Conservation (phyloP, 2,113 vertebrate species). For the Budorcas taxicolor region DNA sequence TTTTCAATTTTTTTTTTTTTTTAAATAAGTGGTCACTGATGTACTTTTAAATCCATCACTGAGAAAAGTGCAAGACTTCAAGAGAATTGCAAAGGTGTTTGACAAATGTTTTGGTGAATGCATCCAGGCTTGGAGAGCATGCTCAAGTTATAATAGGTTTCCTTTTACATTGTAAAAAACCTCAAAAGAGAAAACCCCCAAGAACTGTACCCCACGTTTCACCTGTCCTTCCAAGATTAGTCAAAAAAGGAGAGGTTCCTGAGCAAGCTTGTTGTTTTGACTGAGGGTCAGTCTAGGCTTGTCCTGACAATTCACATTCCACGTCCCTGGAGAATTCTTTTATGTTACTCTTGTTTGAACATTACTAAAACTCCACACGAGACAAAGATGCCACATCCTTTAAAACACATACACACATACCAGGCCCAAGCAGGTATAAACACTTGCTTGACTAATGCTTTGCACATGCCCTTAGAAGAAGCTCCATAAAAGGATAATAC, state of each 20-base stretch:
- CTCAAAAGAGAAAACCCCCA: not conserved
- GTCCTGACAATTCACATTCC: not conserved
- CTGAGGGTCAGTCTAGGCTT: not conserved
- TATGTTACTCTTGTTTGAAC: not conserved
- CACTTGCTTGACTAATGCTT: not conserved
- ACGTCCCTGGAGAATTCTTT: not conserved
- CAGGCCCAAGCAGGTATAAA: not conserved
- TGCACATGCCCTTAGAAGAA: not conserved
- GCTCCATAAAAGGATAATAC: not conserved
- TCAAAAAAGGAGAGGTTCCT: not conserved
- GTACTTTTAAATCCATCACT: conserved; percentile 35
- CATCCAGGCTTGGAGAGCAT: not conserved
- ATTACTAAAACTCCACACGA: not conserved
- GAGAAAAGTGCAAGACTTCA: not conserved
- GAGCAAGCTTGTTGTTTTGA: not conserved
- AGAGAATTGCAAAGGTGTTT: not conserved
- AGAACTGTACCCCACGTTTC: not conserved
- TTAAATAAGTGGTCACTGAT: not conserved
- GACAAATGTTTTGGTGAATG: not conserved
- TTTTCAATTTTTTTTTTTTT: not conserved
- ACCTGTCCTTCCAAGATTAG: not conserved
- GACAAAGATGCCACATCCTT: not conserved
- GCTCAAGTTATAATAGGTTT: not conserved
- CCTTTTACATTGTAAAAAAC: not conserved
- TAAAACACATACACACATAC: not conserved